A percentile compares a stretch with the other conserved stretches of the same genome.
Evolutionary conservation across 1,140 invertebrate genomes (phyloP).

Genomic region (Leptinotarsa defecta): DNA sequence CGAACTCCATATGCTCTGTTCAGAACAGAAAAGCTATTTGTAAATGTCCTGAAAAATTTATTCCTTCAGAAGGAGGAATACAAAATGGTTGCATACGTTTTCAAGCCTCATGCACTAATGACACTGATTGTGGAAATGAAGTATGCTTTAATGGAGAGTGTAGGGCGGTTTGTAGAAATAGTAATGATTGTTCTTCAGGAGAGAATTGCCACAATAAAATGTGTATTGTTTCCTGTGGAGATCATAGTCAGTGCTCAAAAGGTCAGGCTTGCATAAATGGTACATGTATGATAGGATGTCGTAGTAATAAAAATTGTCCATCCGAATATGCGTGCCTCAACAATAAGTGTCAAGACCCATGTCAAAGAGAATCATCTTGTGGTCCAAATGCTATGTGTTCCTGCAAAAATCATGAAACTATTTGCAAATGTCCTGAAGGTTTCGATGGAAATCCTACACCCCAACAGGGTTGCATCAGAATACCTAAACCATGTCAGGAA

Average conservation of each 20-base stretch:
- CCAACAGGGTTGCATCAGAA: slow-evolving; percentile 83
- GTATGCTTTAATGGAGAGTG: slow-evolving; percentile 84
- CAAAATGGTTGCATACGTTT: slow-evolving; percentile 75
- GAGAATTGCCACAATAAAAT: slow-evolving; percentile 80
- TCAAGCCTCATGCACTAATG: slow-evolving; percentile 67
- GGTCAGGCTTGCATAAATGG: slow-evolving; percentile 81
- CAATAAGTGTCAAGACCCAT: slow-evolving; percentile 84
- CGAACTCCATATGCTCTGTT: slow-evolving; percentile 78
- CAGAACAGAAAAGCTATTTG: slow-evolving; percentile 75
- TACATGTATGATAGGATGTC: slow-evolving; percentile 79
- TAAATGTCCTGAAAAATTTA: slow-evolving; percentile 73
- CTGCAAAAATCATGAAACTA: slow-evolving; percentile 70
- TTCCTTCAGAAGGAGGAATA: slow-evolving; percentile 63
- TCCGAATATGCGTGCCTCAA: slow-evolving; percentile 78
- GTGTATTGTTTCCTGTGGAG: slow-evolving; percentile 76
- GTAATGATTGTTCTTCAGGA: slow-evolving; percentile 76
- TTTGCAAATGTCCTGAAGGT: slow-evolving; percentile 78
- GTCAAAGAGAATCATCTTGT: slow-evolving; percentile 73
- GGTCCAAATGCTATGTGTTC: slow-evolving; percentile 83
- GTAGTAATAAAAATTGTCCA: slow-evolving; percentile 79
- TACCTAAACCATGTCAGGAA: slow-evolving; percentile 67
- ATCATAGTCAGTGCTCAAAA: slow-evolving; percentile 77
- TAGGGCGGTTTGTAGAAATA: slow-evolving; percentile 77
- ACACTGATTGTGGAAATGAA: slow-evolving; percentile 76
- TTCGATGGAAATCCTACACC: slow-evolving; percentile 88